phyloP scores from a whole-genome alignment of 1,140 invertebrate species.

The Fopius arisanus region DNA sequence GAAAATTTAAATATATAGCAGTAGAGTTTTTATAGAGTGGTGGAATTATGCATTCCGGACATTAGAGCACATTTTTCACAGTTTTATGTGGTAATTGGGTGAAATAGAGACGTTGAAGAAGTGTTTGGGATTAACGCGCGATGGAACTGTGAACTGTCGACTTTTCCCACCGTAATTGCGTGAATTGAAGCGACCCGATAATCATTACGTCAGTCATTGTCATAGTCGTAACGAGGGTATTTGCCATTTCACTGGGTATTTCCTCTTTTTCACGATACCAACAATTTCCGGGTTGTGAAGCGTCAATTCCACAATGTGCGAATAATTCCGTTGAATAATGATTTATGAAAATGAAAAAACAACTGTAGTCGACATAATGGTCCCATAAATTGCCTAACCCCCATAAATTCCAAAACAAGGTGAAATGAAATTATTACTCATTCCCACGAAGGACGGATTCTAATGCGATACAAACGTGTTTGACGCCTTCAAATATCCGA shows the following conservation, averaged over 20 bases:
- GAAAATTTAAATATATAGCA: too few relatives aligned
- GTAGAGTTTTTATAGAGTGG: too few relatives aligned
- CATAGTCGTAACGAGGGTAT: neutral
- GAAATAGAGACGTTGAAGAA: neutral
- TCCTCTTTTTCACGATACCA: neutral
- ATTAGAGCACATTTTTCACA: neutral
- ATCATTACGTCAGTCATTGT: constrained; percentile 45
- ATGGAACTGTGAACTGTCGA: constrained; percentile 17
- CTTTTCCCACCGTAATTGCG: constrained; percentile 58
- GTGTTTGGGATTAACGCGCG: constrained; percentile 15
- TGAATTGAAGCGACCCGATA: constrained; percentile 55
- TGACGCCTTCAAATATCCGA: too few relatives aligned
- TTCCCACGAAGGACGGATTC: neutral
- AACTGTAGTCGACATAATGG: neutral
- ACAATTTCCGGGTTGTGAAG: neutral
- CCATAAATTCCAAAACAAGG: neutral
- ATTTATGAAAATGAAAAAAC: neutral
- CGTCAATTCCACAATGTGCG: neutral
- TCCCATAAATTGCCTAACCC: neutral
- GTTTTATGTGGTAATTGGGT: neutral
- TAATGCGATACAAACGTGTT: neutral
- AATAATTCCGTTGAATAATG: neutral
- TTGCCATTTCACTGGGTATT: neutral
- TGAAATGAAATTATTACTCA: neutral
- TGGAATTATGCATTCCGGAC: neutral